A percentile compares a stretch with the other conserved stretches of the same genome.
Conservation (phyloP, 2,888 invertebrate genomes). For the Drosophila prostipennis region DNA sequence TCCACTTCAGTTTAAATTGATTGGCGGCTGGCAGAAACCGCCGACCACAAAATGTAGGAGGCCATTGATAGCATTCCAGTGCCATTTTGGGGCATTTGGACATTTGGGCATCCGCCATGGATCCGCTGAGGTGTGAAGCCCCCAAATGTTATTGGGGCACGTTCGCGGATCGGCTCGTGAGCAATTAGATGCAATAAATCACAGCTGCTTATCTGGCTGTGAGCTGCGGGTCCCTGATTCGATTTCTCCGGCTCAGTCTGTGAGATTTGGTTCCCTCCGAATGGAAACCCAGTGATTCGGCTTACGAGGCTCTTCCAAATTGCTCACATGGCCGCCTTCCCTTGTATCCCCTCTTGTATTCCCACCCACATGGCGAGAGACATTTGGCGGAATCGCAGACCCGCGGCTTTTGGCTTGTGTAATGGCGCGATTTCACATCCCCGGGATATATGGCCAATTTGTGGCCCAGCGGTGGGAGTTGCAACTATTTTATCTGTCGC, state of each 20-base stretch:
- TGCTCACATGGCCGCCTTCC: constrained; percentile 61
- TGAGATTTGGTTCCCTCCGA: constrained; percentile 24
- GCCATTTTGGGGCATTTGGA: constrained; percentile 10
- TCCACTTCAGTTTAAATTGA: constrained; percentile 45
- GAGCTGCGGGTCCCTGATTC: constrained; percentile 44
- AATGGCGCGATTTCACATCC: constrained; percentile 28
- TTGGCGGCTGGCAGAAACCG: constrained; percentile 34
- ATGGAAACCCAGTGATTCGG: constrained; percentile 9
- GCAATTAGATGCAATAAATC: constrained; percentile 77
- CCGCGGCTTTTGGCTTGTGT: constrained; percentile 27
- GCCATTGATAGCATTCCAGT: constrained; percentile 10
- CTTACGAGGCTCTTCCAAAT: constrained; percentile 30
- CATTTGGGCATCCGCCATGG: constrained; percentile 18
- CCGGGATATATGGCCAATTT: constrained; percentile 35
- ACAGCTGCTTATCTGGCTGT: constrained; percentile 54
- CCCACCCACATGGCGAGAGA: constrained; percentile 3
- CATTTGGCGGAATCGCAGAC: constrained; percentile 36
- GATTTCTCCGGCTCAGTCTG: constrained; percentile 39
- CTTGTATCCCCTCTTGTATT: neutral
- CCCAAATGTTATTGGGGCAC: constrained; percentile 75
- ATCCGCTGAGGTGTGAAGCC: constrained; percentile 41
- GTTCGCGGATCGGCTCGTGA: constrained; percentile 62
- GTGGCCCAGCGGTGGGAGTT: constrained; percentile 28
- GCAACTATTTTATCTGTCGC: constrained; percentile 42
- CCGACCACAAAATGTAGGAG: constrained; percentile 14